These are phyloP conservation scores for Syndactyla subalaris DNA, from an alignment of 2,797 vertebrate species.

Conservation along the genomic window DNA sequence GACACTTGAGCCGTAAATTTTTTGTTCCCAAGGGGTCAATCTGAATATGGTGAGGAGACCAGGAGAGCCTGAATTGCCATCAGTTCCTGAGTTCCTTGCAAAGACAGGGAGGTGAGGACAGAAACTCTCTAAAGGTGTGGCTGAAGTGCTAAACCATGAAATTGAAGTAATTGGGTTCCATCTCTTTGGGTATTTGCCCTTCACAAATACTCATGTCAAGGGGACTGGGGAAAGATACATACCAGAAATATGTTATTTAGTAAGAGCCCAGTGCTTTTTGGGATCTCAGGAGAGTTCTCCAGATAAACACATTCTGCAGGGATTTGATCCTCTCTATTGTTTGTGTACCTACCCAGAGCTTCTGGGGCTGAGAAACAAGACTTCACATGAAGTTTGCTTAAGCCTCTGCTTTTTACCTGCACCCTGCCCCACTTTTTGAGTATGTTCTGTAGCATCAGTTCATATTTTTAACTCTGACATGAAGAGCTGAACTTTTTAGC, in stretches of 20 bases:
- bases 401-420: neutral
- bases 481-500: neutral
- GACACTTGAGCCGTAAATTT: neutral
- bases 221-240: neutral
- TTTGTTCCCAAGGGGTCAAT: neutral
- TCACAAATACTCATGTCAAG: neutral
- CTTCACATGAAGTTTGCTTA: neutral
- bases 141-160: neutral
- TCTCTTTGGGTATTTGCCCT: neutral
- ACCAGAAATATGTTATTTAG: neutral
- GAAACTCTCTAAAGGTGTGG: neutral
- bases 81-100: neutral
- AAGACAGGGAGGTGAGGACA: neutral
- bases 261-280: neutral
- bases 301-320: neutral
- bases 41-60: neutral
- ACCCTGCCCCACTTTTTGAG: neutral
- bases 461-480: neutral
- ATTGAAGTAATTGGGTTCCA: rapidly evolving
- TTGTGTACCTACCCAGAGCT: neutral
- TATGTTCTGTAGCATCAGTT: neutral
- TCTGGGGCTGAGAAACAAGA: neutral
- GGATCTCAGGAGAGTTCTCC: neutral
- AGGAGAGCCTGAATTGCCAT: neutral
- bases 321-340: neutral